A percentile compares a stretch with the other conserved stretches of the same genome.
These are phyloP conservation scores for Tetropium fuscum DNA, from an alignment of 2,888 invertebrate species.

Conservation along the genomic window DNA sequence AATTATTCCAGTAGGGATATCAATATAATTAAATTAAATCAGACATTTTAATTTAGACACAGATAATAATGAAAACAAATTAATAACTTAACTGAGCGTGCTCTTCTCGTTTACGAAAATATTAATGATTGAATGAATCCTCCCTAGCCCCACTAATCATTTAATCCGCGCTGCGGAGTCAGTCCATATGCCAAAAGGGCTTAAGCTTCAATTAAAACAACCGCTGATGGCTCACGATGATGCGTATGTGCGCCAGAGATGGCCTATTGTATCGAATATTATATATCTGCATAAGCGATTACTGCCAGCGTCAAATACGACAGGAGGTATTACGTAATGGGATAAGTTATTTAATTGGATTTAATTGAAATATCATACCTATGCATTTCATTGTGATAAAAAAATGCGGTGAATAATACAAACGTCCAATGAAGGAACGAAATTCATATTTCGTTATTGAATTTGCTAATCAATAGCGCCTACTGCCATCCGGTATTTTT, in stretches of 20 bases:
- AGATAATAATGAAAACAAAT: conserved; percentile 44
- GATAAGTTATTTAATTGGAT: too few species aligned
- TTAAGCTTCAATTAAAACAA: conserved; percentile 56
- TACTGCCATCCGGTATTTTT: too few species aligned
- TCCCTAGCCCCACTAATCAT: conserved; percentile 44
- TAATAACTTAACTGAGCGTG: conserved; percentile 28
- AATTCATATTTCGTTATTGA: too few species aligned
- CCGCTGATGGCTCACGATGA: conserved; percentile 34
- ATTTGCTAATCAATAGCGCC: too few species aligned
- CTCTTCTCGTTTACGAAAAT: conserved; percentile 41
- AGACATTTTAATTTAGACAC: conserved; percentile 38
- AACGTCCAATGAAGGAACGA: too few species aligned
- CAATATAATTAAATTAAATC: conserved; percentile 34
- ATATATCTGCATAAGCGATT: too few species aligned
- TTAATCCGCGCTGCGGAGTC: conserved; percentile 50
- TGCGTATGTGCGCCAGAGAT: conserved; percentile 27
- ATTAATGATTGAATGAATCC: conserved; percentile 46
- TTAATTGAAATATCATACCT: too few species aligned
- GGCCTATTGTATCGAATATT: conserved; percentile 33
- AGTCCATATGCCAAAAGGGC: conserved; percentile 51
- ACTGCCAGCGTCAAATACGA: too few species aligned
- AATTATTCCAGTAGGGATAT: conserved; percentile 12
- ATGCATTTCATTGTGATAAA: too few species aligned
- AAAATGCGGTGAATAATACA: too few species aligned
- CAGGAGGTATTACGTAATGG: too few species aligned